Evolutionary conservation across 2,797 vertebrate genomes (phyloP).

Genomic region (Alauda arvensis): DNA sequence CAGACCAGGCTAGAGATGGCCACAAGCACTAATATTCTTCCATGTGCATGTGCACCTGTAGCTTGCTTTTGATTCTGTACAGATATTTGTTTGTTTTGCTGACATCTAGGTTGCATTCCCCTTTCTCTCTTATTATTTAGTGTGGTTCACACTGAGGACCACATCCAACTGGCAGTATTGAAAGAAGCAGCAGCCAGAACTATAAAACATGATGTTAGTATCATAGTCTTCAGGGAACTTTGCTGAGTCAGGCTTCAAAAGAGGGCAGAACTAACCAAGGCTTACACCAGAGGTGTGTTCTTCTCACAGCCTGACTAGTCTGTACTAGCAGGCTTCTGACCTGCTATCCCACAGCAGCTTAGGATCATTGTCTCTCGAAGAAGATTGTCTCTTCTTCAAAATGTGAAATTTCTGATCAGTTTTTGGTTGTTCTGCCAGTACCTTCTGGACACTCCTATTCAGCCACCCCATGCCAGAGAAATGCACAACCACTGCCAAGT

Average conservation of each 20-base stretch:
- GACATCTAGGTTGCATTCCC: background rate
- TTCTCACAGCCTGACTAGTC: background rate
- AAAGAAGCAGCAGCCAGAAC: background rate
- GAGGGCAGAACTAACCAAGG: background rate
- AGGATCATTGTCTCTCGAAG: no score
- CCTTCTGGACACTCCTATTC: background rate
- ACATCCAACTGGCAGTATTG: background rate
- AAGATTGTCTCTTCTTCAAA: background rate
- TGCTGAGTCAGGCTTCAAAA: background rate
- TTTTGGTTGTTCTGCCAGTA: background rate
- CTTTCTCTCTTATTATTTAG: background rate
- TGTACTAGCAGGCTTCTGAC: background rate
- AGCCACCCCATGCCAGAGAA: fast-evolving
- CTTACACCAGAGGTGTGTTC: background rate
- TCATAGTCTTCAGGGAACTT: background rate
- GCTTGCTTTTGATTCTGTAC: fast-evolving
- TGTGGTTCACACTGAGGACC: background rate
- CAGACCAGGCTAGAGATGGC: background rate
- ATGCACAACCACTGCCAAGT: background rate
- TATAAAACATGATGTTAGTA: background rate
- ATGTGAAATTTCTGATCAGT: background rate
- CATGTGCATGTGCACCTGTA: background rate
- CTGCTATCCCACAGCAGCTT: background rate
- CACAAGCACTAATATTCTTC: background rate
- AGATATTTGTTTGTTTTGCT: background rate